Base-by-base conservation (phyloP, 2,113 vertebrate genomes). In the Anarhynchus alexandrinus region DNA sequence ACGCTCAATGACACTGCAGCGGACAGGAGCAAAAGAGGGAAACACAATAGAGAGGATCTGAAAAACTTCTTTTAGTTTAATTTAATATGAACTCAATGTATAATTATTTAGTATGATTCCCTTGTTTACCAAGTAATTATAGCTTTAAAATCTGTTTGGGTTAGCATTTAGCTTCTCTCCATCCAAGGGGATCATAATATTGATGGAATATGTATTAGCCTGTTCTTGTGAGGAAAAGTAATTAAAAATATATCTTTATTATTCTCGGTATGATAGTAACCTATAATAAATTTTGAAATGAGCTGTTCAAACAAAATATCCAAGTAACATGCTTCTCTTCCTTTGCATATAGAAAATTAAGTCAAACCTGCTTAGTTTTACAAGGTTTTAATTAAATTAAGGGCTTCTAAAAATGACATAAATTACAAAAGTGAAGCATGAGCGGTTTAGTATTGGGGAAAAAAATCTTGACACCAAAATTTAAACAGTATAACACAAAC, bases 221-320 rank as follows among this genome's bases (percentile, higher is more conserved):
- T 85, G 88, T 97, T 98, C 97, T 98, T 97, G 95, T 91, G 97
- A 98, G 96, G 86, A 96, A 95, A 98, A 98, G 97, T 98, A 98
- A 98, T 98, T 98, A 79, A 97, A 98, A 98, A 98, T 97, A 97
- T 98, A 96, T 98, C 95, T 98, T 98, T 98, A 98, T 98, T 98
- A 98, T 98, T 98, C 97, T 98, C 74, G 38, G 88, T 97, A 90
- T 97, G 98, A 98, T 98, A 98, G 93, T 95, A 97, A 97, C 96
- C 93, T 96, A 97, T 91, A 98, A 98, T 98, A 98, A 97, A 98
- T 98, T 95, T 97, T 94, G 90, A 96, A 98, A 97, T 96, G 96
- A 98, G 93, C 97, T 97, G 86, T 97, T 98, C 97, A 98, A 97
- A 98, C 96, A 97, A 97, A 98, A 97, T 98, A 96, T 92, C 90